Evolutionary conservation across 2,113 vertebrate genomes (phyloP).

Genomic region (Oncorhynchus kisutch): DNA sequence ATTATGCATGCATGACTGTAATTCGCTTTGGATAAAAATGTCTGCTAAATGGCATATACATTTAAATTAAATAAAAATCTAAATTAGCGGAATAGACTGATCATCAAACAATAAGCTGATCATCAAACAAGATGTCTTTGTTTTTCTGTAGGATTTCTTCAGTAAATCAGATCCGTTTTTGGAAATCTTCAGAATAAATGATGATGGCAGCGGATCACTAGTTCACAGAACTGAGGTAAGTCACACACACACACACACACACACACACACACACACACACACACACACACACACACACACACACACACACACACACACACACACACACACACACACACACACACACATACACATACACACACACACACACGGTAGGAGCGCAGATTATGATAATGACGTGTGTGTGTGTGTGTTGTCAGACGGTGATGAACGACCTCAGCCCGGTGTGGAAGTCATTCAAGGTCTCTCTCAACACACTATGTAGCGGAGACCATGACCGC

Average conservation of each 20-base stretch:
- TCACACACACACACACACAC: slow-evolving; percentile 12
- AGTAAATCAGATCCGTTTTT: slow-evolving; percentile 98
- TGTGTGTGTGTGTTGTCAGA: slow-evolving; percentile 66
- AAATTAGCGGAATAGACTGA: slow-evolving; percentile 7
- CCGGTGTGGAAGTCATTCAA: slow-evolving; percentile 98
- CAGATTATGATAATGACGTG: not conserved
- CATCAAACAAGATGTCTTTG: not conserved
- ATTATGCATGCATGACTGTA: no score
- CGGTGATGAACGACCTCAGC: slow-evolving; percentile 98
- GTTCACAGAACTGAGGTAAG: slow-evolving; percentile 96
- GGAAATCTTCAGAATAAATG: slow-evolving; percentile 95
- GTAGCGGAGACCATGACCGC: slow-evolving; percentile 88
- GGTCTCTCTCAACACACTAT: slow-evolving; percentile 96
- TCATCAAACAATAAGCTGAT: slow-evolving; percentile 30
- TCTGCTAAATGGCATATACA: no score
- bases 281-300: not conserved
- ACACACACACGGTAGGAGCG: not conserved
- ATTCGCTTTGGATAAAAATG: no score
- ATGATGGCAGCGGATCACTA: slow-evolving; percentile 94
- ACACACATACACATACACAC: slow-evolving; percentile 6
- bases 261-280: not conserved
- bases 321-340: not conserved
- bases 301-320: not conserved
- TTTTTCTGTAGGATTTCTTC: slow-evolving; percentile 91
- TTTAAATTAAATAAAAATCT: no score